Evolutionary conservation across 2,888 invertebrate genomes (phyloP), one percentile per base, ranked within the genome.

Genomic region (Athalia cordata): DNA sequence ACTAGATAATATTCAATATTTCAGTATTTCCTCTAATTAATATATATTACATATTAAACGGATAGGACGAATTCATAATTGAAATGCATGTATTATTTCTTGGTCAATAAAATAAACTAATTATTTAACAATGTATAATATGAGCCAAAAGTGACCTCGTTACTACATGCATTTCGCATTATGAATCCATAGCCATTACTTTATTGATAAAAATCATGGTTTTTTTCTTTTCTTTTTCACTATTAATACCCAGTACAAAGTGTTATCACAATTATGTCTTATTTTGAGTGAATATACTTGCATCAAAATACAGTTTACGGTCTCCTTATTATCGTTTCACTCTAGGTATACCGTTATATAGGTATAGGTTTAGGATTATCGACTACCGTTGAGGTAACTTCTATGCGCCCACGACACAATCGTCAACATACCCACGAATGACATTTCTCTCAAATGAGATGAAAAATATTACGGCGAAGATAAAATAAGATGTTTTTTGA

Each of bases 1-100:
- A 72, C 45, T 72, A 72, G 57, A 72, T 72, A 43, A 72, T 72
- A 72, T 72, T 72, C 47, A 47, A 72, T 72, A 72, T 72, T 68
- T 59, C 72, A 72, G 72, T 72, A 72, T 72, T 72, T 72, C 62
- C 13, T 62, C 68, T 50, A 55, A 55, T 55, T 59, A 47, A 72
- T 59, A 57, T 9, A 59, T 59, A 52, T 11, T 68, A 13, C 49
- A 66, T 9, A 66, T 13, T 47, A 9, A 68, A n/a, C 55, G 11
- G 50, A 11, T 68, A 68, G 4, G 13, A 59, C 13, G 13, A 47
- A 59, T 72, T 72, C 57, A 72, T 72, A 59, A 59, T 45, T 43
- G 52, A 52, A 55, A 43, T 55, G 55, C 55, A 55, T 29, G 29
- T n/a, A 43, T 43, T 29, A 45, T 57, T 43, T 4, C 3, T 55